phyloP scores from a whole-genome alignment of 2,888 invertebrate genomes.

The Drosophila rellima region DNA sequence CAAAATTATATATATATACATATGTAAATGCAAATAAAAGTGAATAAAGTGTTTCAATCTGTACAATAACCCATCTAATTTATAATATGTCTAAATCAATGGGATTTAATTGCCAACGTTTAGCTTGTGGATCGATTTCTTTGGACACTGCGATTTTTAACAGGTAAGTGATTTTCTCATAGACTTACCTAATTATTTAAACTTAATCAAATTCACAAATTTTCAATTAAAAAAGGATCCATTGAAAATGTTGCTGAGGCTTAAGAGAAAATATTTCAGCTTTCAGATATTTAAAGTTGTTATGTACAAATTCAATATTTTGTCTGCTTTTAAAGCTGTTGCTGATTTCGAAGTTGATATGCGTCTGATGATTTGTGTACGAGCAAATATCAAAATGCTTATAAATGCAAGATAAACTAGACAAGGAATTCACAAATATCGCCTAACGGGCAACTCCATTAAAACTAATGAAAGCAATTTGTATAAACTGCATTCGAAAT shows the following conservation, averaged over 20 bases:
- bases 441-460: conserved; percentile 53
- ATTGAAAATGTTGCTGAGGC: too few relatives aligned
- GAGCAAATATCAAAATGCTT: conserved; percentile 39
- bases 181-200: too few relatives aligned
- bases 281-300: too few relatives aligned
- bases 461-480: conserved; percentile 79
- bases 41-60: conserved; percentile 50
- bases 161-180: not conserved
- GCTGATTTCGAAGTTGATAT: not conserved
- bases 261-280: too few relatives aligned
- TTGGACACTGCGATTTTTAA: not conserved
- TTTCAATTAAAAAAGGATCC: too few relatives aligned
- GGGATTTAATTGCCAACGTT: not conserved
- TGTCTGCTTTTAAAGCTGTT: not conserved
- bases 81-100: not conserved
- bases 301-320: not conserved
- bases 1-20: conserved; percentile 55
- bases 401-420: conserved; percentile 41
- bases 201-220: too few relatives aligned
- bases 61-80: conserved; percentile 9
- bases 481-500: conserved; percentile 38
- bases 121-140: not conserved
- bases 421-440: conserved; percentile 34
- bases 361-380: conserved; percentile 29
- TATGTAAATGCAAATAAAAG: conserved; percentile 38